Percentiles rank a stretch among this genome's conserved stretches.
Conservation (phyloP, 2,113 vertebrate species). For the Anthoscopus minutus region DNA sequence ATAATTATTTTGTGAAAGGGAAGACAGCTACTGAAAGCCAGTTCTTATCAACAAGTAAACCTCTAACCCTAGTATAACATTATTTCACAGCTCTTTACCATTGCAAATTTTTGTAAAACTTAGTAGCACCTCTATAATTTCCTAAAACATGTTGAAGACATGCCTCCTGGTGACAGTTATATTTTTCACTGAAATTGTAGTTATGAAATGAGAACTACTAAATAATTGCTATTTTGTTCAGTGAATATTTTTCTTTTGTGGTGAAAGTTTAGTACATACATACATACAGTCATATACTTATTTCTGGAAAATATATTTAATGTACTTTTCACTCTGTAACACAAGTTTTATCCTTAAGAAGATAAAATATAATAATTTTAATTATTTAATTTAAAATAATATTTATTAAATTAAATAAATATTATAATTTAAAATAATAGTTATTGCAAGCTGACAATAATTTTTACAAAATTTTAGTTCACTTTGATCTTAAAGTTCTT, state of each 20-base stretch:
- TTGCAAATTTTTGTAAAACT: not conserved
- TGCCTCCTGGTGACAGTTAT: not conserved
- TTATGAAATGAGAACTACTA: not conserved
- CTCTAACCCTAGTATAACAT: not conserved
- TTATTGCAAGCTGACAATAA: not conserved
- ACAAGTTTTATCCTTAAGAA: not conserved
- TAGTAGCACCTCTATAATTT: not conserved
- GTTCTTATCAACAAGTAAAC: not conserved
- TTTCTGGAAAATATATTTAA: not conserved
- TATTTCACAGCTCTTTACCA: not conserved
- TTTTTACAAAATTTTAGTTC: not conserved
- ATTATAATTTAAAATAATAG: not conserved
- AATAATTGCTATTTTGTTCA: not conserved
- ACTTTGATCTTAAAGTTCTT: not conserved
- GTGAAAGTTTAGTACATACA: not conserved
- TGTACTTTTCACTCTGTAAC: not conserved
- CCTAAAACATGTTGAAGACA: not conserved
- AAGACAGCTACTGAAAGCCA: not conserved
- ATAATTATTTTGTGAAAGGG: not conserved
- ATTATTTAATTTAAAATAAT: too few species aligned
- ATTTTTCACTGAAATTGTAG: not conserved
- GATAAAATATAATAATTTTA: not conserved
- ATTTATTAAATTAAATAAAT: too few species aligned
- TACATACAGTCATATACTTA: not conserved
- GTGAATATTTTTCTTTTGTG: not conserved